A percentile compares a stretch with the other conserved stretches of the same genome.
Evolutionary conservation across 2,113 vertebrate species (phyloP).

Genomic region (Pavo muticus): DNA sequence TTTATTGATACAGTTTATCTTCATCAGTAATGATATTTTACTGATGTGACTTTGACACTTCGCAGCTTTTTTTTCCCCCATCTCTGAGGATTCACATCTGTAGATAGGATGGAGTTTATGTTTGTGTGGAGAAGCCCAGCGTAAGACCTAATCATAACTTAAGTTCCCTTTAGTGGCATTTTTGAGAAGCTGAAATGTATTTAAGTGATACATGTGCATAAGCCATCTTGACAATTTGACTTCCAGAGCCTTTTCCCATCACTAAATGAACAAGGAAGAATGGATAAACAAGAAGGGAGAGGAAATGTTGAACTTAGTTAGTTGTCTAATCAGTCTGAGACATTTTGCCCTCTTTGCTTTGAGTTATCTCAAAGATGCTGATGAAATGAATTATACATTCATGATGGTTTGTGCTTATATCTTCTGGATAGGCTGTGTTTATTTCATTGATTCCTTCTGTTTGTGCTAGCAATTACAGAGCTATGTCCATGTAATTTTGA

Average conservation of each 20-base stretch:
- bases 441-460: conserved; percentile 1
- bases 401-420: neutral
- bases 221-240: neutral
- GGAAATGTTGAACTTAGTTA: conserved; percentile 40
- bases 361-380: neutral
- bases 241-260: conserved; percentile 7
- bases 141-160: conserved; percentile 15
- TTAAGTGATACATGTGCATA: neutral
- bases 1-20: conserved; percentile 22
- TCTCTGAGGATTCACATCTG: neutral
- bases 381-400: neutral
- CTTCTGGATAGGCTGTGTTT: neutral
- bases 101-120: neutral
- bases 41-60: neutral
- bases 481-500: neutral
- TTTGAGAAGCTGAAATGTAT: neutral
- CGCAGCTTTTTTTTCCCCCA: neutral
- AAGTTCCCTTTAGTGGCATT: neutral
- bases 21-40: conserved; percentile 14
- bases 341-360: conserved; percentile 8
- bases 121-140: neutral
- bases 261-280: conserved; percentile 6
- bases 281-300: neutral
- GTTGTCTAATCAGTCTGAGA: conserved; percentile 21
- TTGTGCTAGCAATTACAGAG: neutral